Evolutionary conservation across 2,113 vertebrate species (phyloP).

Genomic region (Nyctereutes procyonoides): DNA sequence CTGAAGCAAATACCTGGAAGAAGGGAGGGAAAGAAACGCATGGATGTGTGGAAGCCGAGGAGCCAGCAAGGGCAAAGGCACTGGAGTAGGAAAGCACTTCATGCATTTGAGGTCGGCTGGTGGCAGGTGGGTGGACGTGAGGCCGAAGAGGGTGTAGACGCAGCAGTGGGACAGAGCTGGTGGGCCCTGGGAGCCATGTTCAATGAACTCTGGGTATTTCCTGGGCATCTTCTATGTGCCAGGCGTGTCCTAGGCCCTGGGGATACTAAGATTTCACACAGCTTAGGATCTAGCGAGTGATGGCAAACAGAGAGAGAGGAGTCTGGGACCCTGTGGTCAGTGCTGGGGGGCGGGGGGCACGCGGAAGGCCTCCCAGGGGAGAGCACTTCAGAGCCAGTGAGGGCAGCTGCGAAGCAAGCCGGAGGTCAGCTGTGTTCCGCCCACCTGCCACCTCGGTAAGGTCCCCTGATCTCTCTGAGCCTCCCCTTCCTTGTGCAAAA

Average conservation of each 20-base stretch:
- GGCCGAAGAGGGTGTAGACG: background rate
- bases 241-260: background rate
- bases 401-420: background rate
- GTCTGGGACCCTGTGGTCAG: background rate
- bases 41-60: too few relatives aligned
- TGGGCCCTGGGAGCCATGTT: background rate
- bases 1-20: background rate
- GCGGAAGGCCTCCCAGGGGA: background rate
- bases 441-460: background rate
- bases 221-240: background rate
- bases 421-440: background rate
- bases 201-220: background rate
- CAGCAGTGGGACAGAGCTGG: accelerated
- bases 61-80: background rate
- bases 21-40: background rate
- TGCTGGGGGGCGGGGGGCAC: background rate
- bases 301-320: background rate
- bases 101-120: background rate
- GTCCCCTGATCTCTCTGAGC: background rate
- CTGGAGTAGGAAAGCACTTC: background rate
- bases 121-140: background rate
- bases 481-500: background rate
- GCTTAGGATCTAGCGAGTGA: background rate
- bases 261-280: background rate
- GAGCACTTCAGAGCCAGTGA: background rate